Evolutionary conservation across 1,140 invertebrate genomes (phyloP).

Genomic region (Rhagoletis zephyria): DNA sequence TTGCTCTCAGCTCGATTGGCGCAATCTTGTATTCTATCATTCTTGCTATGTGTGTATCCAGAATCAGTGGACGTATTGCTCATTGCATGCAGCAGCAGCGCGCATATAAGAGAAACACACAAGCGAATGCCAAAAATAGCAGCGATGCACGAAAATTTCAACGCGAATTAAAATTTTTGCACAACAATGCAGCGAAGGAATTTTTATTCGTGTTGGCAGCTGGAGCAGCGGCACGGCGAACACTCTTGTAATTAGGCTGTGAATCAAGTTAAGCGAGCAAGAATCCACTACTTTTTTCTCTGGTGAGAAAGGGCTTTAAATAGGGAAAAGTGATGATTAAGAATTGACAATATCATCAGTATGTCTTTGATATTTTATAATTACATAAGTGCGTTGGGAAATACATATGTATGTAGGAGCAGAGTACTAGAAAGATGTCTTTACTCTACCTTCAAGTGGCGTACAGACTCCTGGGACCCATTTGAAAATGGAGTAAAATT

Average conservation of each 20-base stretch:
- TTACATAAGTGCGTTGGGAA: background rate
- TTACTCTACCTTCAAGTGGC: no score
- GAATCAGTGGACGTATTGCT: background rate
- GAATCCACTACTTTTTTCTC: background rate
- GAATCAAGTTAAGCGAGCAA: background rate
- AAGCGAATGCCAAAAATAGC: slow-evolving; percentile 65
- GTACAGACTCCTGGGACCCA: no score
- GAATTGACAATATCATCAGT: background rate
- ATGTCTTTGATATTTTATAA: background rate
- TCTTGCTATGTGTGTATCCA: background rate
- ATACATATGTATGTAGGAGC: no score
- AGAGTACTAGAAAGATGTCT: no score
- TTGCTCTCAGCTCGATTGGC: no score
- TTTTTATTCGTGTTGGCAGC: slow-evolving; percentile 50
- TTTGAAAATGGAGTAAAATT: no score
- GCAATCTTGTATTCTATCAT: no score
- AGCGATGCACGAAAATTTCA: slow-evolving; percentile 66
- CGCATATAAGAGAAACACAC: background rate
- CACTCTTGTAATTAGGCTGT: background rate
- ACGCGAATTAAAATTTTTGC: slow-evolving; percentile 68
- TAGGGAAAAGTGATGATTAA: background rate
- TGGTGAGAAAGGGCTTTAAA: background rate
- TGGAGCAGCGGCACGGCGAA: background rate
- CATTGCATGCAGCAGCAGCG: no score
- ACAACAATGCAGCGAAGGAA: slow-evolving; percentile 34